Evolutionary conservation across 35 echinoderm and acorn worm genomes (phyloP), one percentile per base, ranked within the genome.

Genomic region (Acanthaster planci): DNA sequence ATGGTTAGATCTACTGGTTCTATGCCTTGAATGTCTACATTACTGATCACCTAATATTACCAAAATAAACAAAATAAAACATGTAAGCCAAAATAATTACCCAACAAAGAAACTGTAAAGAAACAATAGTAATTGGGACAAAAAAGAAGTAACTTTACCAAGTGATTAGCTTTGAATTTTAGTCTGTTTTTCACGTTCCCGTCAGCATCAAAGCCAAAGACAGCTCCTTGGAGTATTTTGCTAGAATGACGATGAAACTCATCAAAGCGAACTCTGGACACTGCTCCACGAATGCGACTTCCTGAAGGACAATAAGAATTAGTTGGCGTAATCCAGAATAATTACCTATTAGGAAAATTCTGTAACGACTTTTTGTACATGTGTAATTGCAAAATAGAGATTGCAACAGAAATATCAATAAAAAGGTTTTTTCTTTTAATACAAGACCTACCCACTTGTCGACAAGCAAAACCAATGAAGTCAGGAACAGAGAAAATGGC

Each of bases 391-490:
- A n/a, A n/a, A n/a, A n/a, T n/a, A n/a, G n/a, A n/a, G n/a, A 47
- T 47, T 47, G 42, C 42, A 47, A 12, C 4, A 12, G 12, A 47
- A 12, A 47, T 47, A 47, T 6, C 42, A 4, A 47, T 47, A 6
- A 47, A 47, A n/a, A 12, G 42, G 42, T 6, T 4, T 47, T 47
- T 47, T 12, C 42, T 47, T 47, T 47, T 15, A 51, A 57, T n/a
- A n/a, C n/a, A n/a, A n/a, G n/a, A 85, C 78, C 87, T 84, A 93
- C 95, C 95, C n/a, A 94, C 86, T 89, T 98, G 54, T 76, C 91
- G 85, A 51, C 95, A 98, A 51, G 95, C 95, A 86, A 94, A 93
- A 16, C 95, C 95, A 55, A 98, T 98, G 57, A 98, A 98, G 54
- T 98, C 95, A 76, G 95, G 91, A 12, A 98, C 95, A 81, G 95